A percentile compares a stretch with the other conserved stretches of the same genome.
phyloP scores from a whole-genome alignment of 2,888 invertebrate genomes.

The Microctonus hyperodae region DNA sequence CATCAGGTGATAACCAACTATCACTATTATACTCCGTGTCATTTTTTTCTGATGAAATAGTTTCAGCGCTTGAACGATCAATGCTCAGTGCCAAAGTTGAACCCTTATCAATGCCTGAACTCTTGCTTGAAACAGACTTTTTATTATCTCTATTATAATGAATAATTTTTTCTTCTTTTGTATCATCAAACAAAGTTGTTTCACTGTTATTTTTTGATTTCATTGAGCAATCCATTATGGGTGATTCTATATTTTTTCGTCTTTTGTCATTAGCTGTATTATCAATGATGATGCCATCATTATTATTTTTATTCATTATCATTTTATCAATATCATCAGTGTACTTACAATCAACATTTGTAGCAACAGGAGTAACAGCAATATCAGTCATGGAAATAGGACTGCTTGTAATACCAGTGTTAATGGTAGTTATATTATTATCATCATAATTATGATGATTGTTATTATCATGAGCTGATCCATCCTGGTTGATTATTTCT shows the following conservation, averaged over 20 bases:
- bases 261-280: not conserved
- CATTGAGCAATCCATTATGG: constrained; percentile 39
- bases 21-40: constrained; percentile 27
- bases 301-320: not conserved
- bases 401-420: not conserved
- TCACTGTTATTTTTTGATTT: constrained; percentile 51
- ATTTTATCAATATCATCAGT: constrained; percentile 29
- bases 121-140: constrained; percentile 54
- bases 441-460: constrained; percentile 37
- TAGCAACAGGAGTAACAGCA: not conserved
- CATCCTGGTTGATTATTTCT: constrained; percentile 16
- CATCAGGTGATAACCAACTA: constrained; percentile 18
- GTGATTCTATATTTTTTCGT: constrained; percentile 34
- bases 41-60: constrained; percentile 46
- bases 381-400: not conserved
- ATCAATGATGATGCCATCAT: not conserved
- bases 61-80: constrained; percentile 48
- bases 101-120: constrained; percentile 66
- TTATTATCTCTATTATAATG: not conserved
- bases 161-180: constrained; percentile 22
- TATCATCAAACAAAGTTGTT: constrained; percentile 50
- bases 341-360: not conserved
- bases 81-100: constrained; percentile 54
- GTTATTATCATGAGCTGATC: constrained; percentile 33
- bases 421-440: not conserved